These are phyloP conservation scores for Euura saliciscinereae DNA, from an alignment of 1,140 invertebrate species.

Conservation along the genomic window DNA sequence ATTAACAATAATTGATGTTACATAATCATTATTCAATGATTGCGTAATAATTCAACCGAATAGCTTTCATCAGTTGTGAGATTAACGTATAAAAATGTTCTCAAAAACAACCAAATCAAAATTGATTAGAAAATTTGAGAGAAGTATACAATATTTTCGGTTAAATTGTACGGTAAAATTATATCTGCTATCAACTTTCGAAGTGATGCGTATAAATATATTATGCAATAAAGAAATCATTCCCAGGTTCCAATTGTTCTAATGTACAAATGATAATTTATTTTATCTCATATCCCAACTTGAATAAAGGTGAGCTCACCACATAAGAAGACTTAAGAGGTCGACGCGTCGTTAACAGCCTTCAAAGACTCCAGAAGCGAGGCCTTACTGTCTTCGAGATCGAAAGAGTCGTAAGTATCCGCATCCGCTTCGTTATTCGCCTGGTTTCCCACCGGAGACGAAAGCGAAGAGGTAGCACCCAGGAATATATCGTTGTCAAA, in stretches of 20 bases:
- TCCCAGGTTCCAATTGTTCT: neutral
- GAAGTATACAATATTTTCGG: no score
- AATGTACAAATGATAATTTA: neutral
- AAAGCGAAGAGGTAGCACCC: conserved; percentile 23
- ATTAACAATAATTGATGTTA: no score
- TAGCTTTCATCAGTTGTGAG: no score
- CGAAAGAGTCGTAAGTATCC: conserved; percentile 29
- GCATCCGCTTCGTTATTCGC: conserved; percentile 25
- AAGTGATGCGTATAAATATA: neutral
- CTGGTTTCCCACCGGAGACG: conserved; percentile 19
- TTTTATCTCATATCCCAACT: no score
- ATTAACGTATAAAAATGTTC: no score
- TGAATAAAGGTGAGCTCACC: conserved; percentile 21
- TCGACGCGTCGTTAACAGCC: conserved; percentile 25
- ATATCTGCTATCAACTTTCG: neutral
- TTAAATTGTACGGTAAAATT: neutral
- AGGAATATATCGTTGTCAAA: conserved; percentile 52
- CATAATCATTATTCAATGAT: no score
- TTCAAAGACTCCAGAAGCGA: conserved; percentile 44
- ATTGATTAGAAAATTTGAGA: no score
- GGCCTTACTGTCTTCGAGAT: conserved; percentile 43
- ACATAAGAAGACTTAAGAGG: conserved; percentile 22
- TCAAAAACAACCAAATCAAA: no score
- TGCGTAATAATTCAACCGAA: no score
- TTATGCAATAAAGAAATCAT: neutral